Evolutionary conservation across 2,113 vertebrate genomes (phyloP), one percentile per base, ranked within the genome.

Genomic region (Picathartes gymnocephalus): DNA sequence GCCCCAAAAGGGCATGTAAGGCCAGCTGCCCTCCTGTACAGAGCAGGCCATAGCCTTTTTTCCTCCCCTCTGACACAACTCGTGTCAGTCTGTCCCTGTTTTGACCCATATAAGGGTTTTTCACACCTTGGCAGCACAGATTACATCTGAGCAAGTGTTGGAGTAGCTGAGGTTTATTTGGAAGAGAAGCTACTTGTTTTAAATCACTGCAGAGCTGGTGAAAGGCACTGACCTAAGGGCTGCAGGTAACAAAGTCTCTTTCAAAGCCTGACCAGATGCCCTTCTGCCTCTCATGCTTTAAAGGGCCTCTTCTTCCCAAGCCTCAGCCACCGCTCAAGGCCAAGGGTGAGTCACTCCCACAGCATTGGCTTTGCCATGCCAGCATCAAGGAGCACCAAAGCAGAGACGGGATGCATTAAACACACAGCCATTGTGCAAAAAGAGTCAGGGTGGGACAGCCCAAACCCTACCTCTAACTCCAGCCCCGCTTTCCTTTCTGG

Each of bases 211-310:
- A 61, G 40, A 92, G 80, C 56, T 86, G 80, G 72, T 96, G 94
- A 95, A 94, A 93, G 82, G 85, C 53, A 57, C 51, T 96, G 92
- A 91, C 14, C 21, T 74, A 85, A 91, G n/a, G 87, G 78, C 74
- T 85, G 74, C 54, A 83, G 93, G 88, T 90, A 95, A 95, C 85
- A 90, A 90, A 82, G 85, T 71, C 93, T 44, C 93, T 92, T 96
- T 94, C 31, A 96, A 74, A 94, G 64, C 56, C 92, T 54, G n/a
- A 92, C 82, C 79, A 93, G 88, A 78, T 82, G 44, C 18, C 42
- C 69, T 92, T 51, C 90, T 90, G 44, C 64, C 60, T 83, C 56
- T 90, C 69, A 11, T 7, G 47, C 72, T 96, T 96, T 90, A 74
- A 93, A 73, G 27, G 6, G 37, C 37, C n/a, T 78, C 68, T 90